Conservation (phyloP, 1,140 invertebrate genomes). For the Orius insidiosus region DNA sequence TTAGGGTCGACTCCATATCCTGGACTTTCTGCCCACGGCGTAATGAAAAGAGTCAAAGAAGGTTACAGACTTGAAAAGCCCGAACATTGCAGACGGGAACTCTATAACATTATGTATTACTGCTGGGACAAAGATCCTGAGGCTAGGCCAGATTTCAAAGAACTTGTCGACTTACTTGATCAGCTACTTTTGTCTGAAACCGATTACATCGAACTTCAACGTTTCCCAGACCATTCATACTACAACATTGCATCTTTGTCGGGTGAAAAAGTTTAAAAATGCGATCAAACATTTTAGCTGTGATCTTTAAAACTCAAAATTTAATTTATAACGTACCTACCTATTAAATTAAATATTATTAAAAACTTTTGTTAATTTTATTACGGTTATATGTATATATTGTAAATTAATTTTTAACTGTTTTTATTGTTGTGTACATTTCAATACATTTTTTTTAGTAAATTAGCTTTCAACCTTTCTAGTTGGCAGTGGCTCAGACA, state of each 20-base stretch:
- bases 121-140: constrained; percentile 74
- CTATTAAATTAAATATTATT: no score
- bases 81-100: constrained; percentile 69
- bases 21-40: constrained; percentile 64
- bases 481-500: no score
- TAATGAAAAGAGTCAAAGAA: constrained; percentile 33
- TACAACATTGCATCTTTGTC: constrained; percentile 69
- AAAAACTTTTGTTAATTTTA: constrained; percentile 28
- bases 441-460: no score
- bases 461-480: no score
- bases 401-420: no score
- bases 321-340: no score
- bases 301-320: constrained; percentile 22
- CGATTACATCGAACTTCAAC: constrained; percentile 80
- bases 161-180: constrained; percentile 61
- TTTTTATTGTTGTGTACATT: no score
- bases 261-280: constrained; percentile 47
- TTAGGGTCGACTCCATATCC: constrained; percentile 80
- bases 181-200: constrained; percentile 69
- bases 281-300: no score
- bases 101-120: constrained; percentile 89
- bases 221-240: constrained; percentile 85
- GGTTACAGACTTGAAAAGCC: constrained; percentile 74
- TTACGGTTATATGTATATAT: no score
- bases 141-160: constrained; percentile 57